Evolutionary conservation across 2,888 invertebrate genomes (phyloP), one percentile per base, ranked within the genome.

Genomic region (Tyria jacobaeae): DNA sequence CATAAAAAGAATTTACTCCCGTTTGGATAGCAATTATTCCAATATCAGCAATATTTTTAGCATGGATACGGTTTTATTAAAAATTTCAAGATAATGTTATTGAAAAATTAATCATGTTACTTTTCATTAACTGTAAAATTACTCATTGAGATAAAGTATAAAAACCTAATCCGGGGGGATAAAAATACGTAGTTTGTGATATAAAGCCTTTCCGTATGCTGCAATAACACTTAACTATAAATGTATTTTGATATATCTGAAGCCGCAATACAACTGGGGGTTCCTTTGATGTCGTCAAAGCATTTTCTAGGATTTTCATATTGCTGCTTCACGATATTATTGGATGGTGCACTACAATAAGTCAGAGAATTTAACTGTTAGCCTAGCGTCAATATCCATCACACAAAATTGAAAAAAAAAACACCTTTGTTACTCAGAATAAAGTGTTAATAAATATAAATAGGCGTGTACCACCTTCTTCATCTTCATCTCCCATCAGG

Each of bases 261-360:
- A 54, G 25, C 27, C 34, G 31, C 41, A 64, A 57, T 52, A 49
- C 64, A 55, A 15, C 51, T 0, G 61, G 41, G 65, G 31, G 1
- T 65, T 55, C 52, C 64, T 63, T 72, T 68, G 52, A 57, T 53
- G 57, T 63, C 52, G 48, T 17, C 3, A 51, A n/a, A 17, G 17
- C 47, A 49, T 63, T 66, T 54, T 41, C 51, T 49, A 25, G 39
- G 21, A 14, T 44, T 57, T 10, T 21, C 17, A 61, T 24, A 24
- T 48, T 17, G 24, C 17, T 49, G 12, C 21, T n/a, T 21, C 27
- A 39, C 37, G 37, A 15, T 24, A 15, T 48, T 15, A 21, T 50
- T 39, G 17, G 41, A 31, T 57, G 12, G 59, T 61, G 15, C 14
- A 25, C 25, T 25, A 25, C 6, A 21, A 48, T 14, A 25, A 25